A percentile compares a stretch with the other conserved stretches of the same genome.
Evolutionary conservation across 2,113 vertebrate species (phyloP).

Genomic region (Gadus chalcogrammus): DNA sequence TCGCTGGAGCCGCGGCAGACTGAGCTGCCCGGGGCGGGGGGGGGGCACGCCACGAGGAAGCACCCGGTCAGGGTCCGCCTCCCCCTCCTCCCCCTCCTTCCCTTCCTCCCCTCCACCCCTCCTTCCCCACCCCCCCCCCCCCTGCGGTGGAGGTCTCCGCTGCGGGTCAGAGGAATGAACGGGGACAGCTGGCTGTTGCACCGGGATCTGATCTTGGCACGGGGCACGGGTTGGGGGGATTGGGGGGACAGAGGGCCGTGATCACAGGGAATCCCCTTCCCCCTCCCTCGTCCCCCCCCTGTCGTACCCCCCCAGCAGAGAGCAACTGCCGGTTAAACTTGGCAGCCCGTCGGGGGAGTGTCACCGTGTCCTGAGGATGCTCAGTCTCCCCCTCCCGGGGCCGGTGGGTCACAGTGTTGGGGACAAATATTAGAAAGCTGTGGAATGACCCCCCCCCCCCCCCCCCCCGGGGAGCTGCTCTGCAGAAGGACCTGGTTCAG

Average conservation of each 20-base stretch:
- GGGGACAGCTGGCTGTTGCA: conserved; percentile 73
- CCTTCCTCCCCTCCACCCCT: conserved; percentile 12
- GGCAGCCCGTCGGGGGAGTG: conserved; percentile 68
- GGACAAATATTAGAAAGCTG: conserved; percentile 15
- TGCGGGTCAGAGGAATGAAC: conserved; percentile 72
- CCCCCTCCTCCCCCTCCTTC: too few relatives aligned
- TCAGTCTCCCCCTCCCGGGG: conserved; percentile 38
- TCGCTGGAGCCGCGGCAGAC: conserved; percentile 47
- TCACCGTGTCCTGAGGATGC: conserved; percentile 62
- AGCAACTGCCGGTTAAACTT: conserved; percentile 56
- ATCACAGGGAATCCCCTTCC: conserved; percentile 71
- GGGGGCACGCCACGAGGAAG: conserved; percentile 9
- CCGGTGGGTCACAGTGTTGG: conserved; percentile 58
- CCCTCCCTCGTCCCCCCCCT: conserved; percentile 56
- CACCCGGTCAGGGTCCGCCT: conserved; percentile 35
- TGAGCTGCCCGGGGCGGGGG: conserved; percentile 30
- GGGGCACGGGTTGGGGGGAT: conserved; percentile 31
- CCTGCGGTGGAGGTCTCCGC: conserved; percentile 50
- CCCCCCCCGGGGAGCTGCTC: too few relatives aligned
- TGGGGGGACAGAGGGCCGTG: conserved; percentile 52
- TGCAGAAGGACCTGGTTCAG: too few relatives aligned
- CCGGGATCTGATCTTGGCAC: conserved; percentile 60
- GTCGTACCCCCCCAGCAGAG: conserved; percentile 47
- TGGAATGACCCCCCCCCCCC: too few relatives aligned
- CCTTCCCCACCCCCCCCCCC: neutral